Percentiles rank a stretch among this genome's conserved stretches.
Conservation (phyloP, 2,797 vertebrate genomes). For the Ceryle rudis region DNA sequence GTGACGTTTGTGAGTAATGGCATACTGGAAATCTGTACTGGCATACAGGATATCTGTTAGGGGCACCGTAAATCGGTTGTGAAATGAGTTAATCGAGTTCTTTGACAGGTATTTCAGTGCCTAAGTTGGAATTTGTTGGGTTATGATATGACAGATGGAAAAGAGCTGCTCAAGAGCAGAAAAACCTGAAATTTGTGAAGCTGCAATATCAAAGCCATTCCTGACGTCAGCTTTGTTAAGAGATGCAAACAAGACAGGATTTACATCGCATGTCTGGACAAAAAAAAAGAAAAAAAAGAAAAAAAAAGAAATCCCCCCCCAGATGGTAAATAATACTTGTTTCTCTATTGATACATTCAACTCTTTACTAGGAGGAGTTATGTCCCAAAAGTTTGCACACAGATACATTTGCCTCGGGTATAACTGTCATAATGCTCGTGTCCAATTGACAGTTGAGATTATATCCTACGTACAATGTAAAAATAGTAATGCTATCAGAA, state of each 20-base stretch:
- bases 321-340: not conserved
- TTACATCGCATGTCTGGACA: not conserved
- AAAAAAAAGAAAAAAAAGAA: not conserved
- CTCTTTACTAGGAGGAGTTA: not conserved
- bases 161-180: constrained; percentile 8
- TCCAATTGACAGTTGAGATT: not conserved
- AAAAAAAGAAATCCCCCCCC: too few relatives aligned
- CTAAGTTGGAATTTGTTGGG: not conserved
- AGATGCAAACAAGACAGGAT: not conserved
- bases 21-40: not conserved
- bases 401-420: not conserved
- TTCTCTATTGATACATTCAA: not conserved
- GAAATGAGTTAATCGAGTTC: constrained; percentile 38
- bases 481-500: constrained; percentile 64
- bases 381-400: not conserved
- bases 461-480: constrained; percentile 27
- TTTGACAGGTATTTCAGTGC: constrained; percentile 25
- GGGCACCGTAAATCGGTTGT: not conserved
- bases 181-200: not conserved
- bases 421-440: not conserved
- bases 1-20: not conserved
- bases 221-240: not conserved
- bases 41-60: not conserved
- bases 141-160: not conserved
- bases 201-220: not conserved